A percentile compares a stretch with the other conserved stretches of the same genome.
Evolutionary conservation across 64 coral and sea anemone species (phyloP).

Genomic region (Montipora foliosa): DNA sequence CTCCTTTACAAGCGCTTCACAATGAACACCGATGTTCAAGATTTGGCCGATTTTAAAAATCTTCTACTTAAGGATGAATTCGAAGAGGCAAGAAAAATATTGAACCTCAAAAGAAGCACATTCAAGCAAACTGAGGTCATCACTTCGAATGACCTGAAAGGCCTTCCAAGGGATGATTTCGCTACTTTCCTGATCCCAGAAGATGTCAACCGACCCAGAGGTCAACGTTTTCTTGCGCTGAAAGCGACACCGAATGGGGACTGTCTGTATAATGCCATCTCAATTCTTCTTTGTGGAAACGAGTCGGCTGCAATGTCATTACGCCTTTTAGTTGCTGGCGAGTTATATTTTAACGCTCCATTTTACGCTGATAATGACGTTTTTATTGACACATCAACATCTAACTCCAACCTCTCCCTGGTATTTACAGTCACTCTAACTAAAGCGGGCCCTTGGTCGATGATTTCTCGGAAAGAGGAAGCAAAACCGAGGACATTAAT

Average conservation of each 20-base stretch:
- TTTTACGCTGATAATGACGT: not conserved
- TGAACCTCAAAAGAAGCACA: too few relatives aligned
- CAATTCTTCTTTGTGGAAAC: constrained; percentile 22
- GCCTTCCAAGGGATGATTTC: constrained; percentile 3
- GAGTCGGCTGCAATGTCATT: constrained; percentile 44
- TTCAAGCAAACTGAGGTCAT: not conserved
- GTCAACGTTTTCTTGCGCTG: constrained; percentile 23
- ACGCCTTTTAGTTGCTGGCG: constrained; percentile 47
- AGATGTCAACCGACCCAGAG: not conserved
- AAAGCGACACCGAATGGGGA: constrained; percentile 53
- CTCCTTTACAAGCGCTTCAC: not conserved
- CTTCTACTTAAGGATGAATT: not conserved
- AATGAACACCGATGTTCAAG: not conserved
- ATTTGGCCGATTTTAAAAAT: not conserved
- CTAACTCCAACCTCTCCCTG: not conserved
- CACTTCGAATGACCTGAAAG: not conserved
- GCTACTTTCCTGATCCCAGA: constrained; percentile 22
- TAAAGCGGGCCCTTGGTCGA: not conserved
- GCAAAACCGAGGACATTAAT: constrained; percentile 54
- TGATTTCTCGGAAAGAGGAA: not conserved
- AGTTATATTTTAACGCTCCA: constrained; percentile 17
- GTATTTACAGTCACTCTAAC: not conserved
- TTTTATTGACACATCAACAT: constrained; percentile 3
- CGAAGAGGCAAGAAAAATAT: not conserved
- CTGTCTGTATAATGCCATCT: constrained; percentile 53